Evolutionary conservation across 2,113 vertebrate species (phyloP), one percentile per base, ranked within the genome.

Genomic region (Pedetes capensis): DNA sequence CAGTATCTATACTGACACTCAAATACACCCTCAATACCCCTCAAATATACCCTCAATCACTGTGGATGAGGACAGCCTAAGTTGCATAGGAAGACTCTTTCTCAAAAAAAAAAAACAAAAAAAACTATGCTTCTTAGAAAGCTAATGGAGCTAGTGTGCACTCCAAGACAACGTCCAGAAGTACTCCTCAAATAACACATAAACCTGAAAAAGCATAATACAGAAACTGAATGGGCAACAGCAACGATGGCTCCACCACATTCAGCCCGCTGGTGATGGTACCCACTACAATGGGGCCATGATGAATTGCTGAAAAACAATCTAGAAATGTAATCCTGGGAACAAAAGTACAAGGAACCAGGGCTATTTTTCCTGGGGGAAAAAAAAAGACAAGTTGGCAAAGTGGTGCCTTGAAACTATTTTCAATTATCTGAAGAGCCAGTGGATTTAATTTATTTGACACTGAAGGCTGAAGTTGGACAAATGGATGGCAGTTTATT

Each of bases 351-450:
- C 25, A 59, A 6, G n/a, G 11, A 95, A 90, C 42, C 25, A 83
- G 34, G 47, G 34, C 89, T 72, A 37, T 68, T 95, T 79, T 91
- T 61, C 44, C 59, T 80, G 29, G n/a, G 32, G 27, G 2, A 0
- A 29, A 14, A 51, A 68, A 79, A 44, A 88, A 82, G 39, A 71
- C 72, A 82, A 83, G 34, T 91, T 37, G 3, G 76, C 11, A 59
- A 87, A 80, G 44, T 63, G 32, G 49, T 44, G 74, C 93, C 80
- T 84, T 79, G 87, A 89, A 97, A 96, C 84, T 87, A 80, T 72
- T 93, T 96, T 90, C 76, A 93, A 87, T 96, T 79, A 90, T 84
- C 63, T 88, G 57, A 89, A 95, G 57, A 82, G 91, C 80, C 34
- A 80, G 64, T 37, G 22, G 61, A 71, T 68, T 93, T 89, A 74